phyloP scores from a whole-genome alignment of 2,113 vertebrate genomes.

The Aegotheles bennettii region DNA sequence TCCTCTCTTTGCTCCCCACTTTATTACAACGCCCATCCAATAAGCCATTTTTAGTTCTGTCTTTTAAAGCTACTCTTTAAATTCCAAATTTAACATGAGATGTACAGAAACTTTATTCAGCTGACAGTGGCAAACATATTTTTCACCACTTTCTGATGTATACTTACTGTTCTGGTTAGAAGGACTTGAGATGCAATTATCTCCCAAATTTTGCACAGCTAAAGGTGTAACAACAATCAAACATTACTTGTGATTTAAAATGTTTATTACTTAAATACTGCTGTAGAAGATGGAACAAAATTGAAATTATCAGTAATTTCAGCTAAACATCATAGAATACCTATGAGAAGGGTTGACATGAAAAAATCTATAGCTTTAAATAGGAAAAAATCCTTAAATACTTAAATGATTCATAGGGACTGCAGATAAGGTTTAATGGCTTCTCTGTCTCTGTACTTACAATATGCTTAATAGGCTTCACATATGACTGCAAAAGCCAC shows the following conservation, averaged over 20 bases:
- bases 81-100: neutral
- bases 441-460: neutral
- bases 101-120: neutral
- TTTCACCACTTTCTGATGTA: neutral
- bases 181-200: neutral
- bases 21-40: constrained; percentile 18
- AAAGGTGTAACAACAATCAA: neutral
- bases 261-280: neutral
- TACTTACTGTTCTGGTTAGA: neutral
- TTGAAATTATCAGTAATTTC: neutral
- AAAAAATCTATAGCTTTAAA: neutral
- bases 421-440: neutral
- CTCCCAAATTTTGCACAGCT: neutral
- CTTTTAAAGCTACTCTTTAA: neutral
- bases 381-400: neutral
- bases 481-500: neutral
- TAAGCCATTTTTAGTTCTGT: neutral
- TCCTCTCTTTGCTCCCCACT: neutral
- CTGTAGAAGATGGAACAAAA: neutral
- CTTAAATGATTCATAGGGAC: neutral
- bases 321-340: neutral
- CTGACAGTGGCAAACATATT: neutral
- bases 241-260: neutral
- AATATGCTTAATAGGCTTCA: neutral
- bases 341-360: neutral